Evolutionary conservation across 2,888 invertebrate species (phyloP), one percentile per base, ranked within the genome.

Genomic region (Perizoma affinitatum): DNA sequence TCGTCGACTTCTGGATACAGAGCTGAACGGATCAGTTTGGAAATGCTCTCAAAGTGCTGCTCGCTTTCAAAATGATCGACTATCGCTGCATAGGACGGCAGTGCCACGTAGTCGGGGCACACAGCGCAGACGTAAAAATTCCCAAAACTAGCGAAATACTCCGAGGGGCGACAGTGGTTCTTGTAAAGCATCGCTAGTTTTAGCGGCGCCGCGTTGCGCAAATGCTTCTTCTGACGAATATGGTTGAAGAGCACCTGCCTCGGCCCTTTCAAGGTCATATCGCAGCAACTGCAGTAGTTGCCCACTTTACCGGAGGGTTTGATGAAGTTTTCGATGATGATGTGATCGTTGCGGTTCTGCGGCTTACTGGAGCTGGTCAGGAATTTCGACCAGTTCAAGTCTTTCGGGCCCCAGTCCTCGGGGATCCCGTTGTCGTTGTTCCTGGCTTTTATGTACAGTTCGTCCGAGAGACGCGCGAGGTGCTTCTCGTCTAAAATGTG

Each of bases 381-480:
- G 67, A 88, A 92, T 63, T 90, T 91, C 0, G 85, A 83, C 92
- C 92, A 92, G 68, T 89, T 90, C 34, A 90, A 72, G 52, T 88
- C 89, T 64, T 88, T 90, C 0, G 89, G 87, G 0, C 92, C 91
- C 92, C 92, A 92, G 57, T 92, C 91, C 10, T 90, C 91, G 0
- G 90, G 89, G 0, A 88, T 80, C 0, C 79, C 66, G 0, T 83
- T 84, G n/a, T 88, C 90, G 0, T 75, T 78, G 0, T 79, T 76
- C 54, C 84, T 88, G 71, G 85, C 81, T 38, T 83, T 81, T 1
- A 87, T 67, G 68, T 84, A 92, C 7, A 90, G 43, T 42, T 86
- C 90, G 54, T 92, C 92, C 0, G 92, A 91, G 0, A 92, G 70
- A 36, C 79, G 83, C 0, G 83, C 89, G 0, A 92, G 75, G 66